Base-by-base conservation (phyloP, 2,113 vertebrate species). In the Tamias sibiricus region DNA sequence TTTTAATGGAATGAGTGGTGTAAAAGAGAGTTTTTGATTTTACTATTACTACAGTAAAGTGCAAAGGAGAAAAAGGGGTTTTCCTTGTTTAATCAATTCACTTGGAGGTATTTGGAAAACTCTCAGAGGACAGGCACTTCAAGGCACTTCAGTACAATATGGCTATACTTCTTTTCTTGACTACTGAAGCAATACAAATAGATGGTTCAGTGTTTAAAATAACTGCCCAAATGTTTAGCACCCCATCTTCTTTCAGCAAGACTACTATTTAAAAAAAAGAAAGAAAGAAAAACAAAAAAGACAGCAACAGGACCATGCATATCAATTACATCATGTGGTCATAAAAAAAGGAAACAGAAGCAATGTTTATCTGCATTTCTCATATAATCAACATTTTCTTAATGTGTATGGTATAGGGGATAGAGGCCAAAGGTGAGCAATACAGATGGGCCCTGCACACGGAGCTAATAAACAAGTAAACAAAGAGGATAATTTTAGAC, bases 71-170 rank as follows among this genome's bases (percentile, higher is more conserved):
- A 90, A 74, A 83, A 14, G 19, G 17, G 62, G 28, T 54, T 83
- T 87, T 59, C 66, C 87, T 75, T 66, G 16, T 57, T 83, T 62
- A 69, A 95, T 90, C 59, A 90, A 49, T 87, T 94, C 82, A 85
- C 35, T 59, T 69, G n/a, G 59, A 28, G 19, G 24, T 62, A 91
- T 90, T 4, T 88, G 35, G 57, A 81, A 80, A 72, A 93, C 10
- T 68, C 10, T 68, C 14, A 6, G 32, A 68, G 6, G 9, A n/a
- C 37, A 59, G 16, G 47, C 16, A 90, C n/a, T 71, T 94, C 93
- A 97, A 84, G 90, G 44, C 14, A 64, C n/a, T n/a, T n/a, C 12
- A 80, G 7, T 47, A 6, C 19, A 68, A 47, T 59, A 54, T 16
- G 28, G 30, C 6, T 54, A 44, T 9, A 62, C 37, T 72, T 81